Evolutionary conservation across 2,797 vertebrate genomes (phyloP).

Genomic region (Clarias pachynema): DNA sequence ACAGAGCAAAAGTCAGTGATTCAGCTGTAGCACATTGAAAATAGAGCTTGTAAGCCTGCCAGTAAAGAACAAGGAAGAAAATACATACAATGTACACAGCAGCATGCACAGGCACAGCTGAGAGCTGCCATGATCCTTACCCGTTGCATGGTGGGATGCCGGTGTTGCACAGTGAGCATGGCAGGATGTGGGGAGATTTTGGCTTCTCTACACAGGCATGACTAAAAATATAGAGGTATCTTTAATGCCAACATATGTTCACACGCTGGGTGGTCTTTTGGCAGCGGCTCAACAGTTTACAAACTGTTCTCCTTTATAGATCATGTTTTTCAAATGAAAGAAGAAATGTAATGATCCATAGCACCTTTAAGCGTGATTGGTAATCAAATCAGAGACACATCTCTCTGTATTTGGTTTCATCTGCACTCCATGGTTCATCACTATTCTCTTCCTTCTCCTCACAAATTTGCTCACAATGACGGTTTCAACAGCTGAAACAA

Average conservation of each 20-base stretch:
- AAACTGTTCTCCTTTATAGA: slow-evolving; percentile 30
- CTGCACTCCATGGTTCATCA: background rate
- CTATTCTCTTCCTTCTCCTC: slow-evolving; percentile 1
- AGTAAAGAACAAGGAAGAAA: slow-evolving; percentile 14
- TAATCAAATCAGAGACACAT: slow-evolving; percentile 6
- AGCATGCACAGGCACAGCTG: slow-evolving; percentile 25
- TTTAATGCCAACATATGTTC: slow-evolving; percentile 58
- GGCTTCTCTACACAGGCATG: slow-evolving; percentile 43
- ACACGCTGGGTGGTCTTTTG: slow-evolving; percentile 44
- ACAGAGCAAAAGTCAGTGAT: slow-evolving; percentile 42
- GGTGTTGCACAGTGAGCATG: slow-evolving; percentile 32
- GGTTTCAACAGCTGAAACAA: slow-evolving; percentile 34
- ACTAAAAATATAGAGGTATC: slow-evolving; percentile 50
- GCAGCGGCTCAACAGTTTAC: slow-evolving; percentile 37
- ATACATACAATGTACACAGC: slow-evolving; percentile 13
- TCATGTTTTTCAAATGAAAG: slow-evolving; percentile 14
- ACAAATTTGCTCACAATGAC: slow-evolving; percentile 21
- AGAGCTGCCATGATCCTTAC: slow-evolving; percentile 43
- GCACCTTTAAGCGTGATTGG: slow-evolving; percentile 2
- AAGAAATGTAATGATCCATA: slow-evolving; percentile 6
- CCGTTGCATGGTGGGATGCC: slow-evolving; percentile 45
- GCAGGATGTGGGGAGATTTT: slow-evolving; percentile 42
- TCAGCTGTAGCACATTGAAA: slow-evolving; percentile 38
- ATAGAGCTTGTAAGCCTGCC: slow-evolving; percentile 46
- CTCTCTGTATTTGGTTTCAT: background rate